Conservation (phyloP, 2,888 invertebrate species). For the Dolichopus griseipennis region DNA sequence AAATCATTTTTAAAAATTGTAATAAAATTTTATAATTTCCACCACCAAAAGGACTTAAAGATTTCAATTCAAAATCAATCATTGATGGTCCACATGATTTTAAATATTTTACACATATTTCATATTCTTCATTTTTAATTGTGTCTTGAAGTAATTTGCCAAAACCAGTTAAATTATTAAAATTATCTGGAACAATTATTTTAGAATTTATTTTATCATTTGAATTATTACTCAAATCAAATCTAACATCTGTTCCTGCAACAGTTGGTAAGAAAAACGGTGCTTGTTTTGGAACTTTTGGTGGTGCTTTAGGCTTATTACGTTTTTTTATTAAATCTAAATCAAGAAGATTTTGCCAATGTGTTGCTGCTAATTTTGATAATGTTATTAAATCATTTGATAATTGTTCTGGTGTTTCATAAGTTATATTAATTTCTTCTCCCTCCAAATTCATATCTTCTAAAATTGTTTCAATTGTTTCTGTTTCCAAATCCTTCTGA, state of each 20-base stretch:
- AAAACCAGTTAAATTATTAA: constrained; percentile 60
- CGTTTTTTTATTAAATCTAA: constrained; percentile 76
- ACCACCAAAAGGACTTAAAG: constrained; percentile 63
- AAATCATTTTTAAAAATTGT: constrained; percentile 68
- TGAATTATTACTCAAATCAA: constrained; percentile 53
- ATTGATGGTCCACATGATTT: constrained; percentile 64
- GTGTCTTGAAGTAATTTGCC: constrained; percentile 54
- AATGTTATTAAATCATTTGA: constrained; percentile 66
- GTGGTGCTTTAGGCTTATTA: constrained; percentile 81
- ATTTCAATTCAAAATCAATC: constrained; percentile 79
- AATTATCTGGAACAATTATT: constrained; percentile 49
- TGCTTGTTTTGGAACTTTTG: constrained; percentile 75
- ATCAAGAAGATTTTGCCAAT: constrained; percentile 86
- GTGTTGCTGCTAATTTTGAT: constrained; percentile 72
- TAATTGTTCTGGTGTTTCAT: constrained; percentile 40
- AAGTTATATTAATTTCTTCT: constrained; percentile 38
- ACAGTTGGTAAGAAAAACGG: constrained; percentile 95
- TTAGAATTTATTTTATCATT: constrained; percentile 44
- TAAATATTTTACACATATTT: constrained; percentile 48
- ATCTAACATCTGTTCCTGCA: constrained; percentile 70
- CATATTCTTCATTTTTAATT: constrained; percentile 42
- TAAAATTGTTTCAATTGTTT: constrained; percentile 35
- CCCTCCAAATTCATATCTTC: constrained; percentile 35
- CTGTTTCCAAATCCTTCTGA: constrained; percentile 27
- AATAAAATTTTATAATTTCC: constrained; percentile 63